Evolutionary conservation across 2,888 invertebrate species (phyloP).

Genomic region (Drosophila gaucha): DNA sequence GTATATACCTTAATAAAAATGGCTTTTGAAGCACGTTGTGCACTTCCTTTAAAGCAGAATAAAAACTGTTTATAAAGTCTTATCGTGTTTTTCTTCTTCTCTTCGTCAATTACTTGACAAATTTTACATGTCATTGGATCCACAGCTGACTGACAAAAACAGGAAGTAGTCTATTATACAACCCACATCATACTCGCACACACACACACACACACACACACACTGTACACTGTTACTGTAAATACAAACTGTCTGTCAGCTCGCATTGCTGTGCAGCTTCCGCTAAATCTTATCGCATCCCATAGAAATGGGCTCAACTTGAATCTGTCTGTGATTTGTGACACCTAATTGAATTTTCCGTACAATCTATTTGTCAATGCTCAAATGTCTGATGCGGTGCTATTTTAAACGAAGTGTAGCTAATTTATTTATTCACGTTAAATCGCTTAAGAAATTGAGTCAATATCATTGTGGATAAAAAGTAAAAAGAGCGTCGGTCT

Average conservation of each 20-base stretch:
- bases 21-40: too few species aligned
- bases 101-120: slow-evolving; percentile 51
- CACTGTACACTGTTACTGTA: not conserved
- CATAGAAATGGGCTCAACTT: slow-evolving; percentile 13
- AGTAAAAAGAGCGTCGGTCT: too few species aligned
- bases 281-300: slow-evolving; percentile 26
- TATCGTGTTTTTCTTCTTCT: slow-evolving; percentile 1
- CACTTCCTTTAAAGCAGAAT: slow-evolving; percentile 9
- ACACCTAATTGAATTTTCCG: slow-evolving; percentile 53
- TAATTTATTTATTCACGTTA: slow-evolving; percentile 49
- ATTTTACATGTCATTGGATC: slow-evolving; percentile 64
- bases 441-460: slow-evolving; percentile 41
- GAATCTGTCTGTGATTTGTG: slow-evolving; percentile 38
- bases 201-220: slow-evolving; percentile 12
- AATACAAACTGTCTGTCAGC: slow-evolving; percentile 22
- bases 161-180: slow-evolving; percentile 65
- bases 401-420: slow-evolving; percentile 30
- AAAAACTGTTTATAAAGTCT: slow-evolving; percentile 19
- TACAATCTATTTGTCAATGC: slow-evolving; percentile 5
- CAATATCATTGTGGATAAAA: not conserved
- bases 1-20: not conserved
- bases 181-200: slow-evolving; percentile 28
- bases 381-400: not conserved
- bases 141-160: slow-evolving; percentile 42
- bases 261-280: slow-evolving; percentile 28